Conservation (phyloP, 2,888 invertebrate species). For the Suillia variegata region DNA sequence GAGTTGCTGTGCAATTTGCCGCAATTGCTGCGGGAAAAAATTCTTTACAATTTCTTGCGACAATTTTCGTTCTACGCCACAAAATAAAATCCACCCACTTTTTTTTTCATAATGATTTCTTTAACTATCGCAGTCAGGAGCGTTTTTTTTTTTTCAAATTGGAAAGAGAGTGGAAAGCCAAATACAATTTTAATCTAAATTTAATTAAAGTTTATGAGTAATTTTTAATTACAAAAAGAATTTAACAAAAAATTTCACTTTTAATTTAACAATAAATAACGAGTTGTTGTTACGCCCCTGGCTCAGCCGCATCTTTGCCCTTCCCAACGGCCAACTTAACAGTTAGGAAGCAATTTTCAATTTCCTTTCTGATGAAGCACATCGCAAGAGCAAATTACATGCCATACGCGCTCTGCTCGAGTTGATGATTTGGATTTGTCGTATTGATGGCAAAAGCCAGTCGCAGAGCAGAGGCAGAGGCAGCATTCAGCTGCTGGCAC, state of each 20-base stretch:
- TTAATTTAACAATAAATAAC: too few relatives aligned
- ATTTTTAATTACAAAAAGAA: too few relatives aligned
- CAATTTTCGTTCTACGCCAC: slow-evolving; percentile 17
- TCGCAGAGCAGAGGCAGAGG: not conserved
- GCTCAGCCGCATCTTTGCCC: slow-evolving; percentile 41
- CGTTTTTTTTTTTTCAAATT: too few relatives aligned
- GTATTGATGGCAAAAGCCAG: too few relatives aligned
- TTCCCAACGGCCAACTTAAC: slow-evolving; percentile 22
- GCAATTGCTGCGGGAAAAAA: slow-evolving; percentile 4
- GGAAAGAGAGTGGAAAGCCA: too few relatives aligned
- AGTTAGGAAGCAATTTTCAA: slow-evolving; percentile 56
- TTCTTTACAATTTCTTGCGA: slow-evolving; percentile 27
- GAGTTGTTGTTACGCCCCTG: too few relatives aligned
- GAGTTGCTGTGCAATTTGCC: slow-evolving; percentile 6
- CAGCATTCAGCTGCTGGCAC: slow-evolving; percentile 25
- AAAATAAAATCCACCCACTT: slow-evolving; percentile 46
- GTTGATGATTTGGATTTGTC: not conserved
- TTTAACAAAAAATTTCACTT: too few relatives aligned
- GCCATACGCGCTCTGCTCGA: slow-evolving; percentile 22
- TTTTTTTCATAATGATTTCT: slow-evolving; percentile 37
- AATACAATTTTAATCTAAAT: too few relatives aligned
- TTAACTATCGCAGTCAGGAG: too few relatives aligned
- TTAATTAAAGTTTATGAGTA: too few relatives aligned
- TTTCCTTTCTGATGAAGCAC: slow-evolving; percentile 60
- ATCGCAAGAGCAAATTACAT: slow-evolving; percentile 59